Evolutionary conservation across 92 coral and sea anemone species (phyloP), one percentile per base, ranked within the genome.

Genomic region (Umimayanthus kanabou): DNA sequence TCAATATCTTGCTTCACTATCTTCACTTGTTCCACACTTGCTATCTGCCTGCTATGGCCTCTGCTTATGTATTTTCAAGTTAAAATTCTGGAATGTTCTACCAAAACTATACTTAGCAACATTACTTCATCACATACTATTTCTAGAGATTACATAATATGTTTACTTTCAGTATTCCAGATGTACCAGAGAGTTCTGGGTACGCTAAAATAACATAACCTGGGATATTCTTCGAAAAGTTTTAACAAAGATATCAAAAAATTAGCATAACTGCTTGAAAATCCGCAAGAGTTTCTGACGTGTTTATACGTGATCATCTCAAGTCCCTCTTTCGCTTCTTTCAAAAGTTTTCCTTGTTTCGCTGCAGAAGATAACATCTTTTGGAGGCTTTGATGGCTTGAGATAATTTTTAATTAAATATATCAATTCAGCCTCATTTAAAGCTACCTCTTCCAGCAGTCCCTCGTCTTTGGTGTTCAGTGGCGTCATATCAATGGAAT

Each of bases 181-280:
- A 33, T 33, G 37, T 33, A 2, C 2, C 37, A 2, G 37, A 33
- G 37, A 33, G 37, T 33, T 33, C 37, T 42, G 88, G 69, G 29
- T 0, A 70, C 42, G 22, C 65, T 0, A 85, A 71, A 85, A 47
- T 85, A 85, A 85, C 61, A 26, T 23, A 73, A n/a, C 71, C 80
- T 70, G 10, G 88, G 88, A 85, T 43, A 85, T 73, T 47, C 80
- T 70, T 85, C 69, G 39, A 85, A 73, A 70, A 49, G 80, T 25
- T 77, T 77, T 6, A 23, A 22, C 64, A 85, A 73, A 23, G 88
- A 71, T 42, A 23, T 85, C 0, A 71, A 85, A 85, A 71, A 73
- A 85, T 85, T 85, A 71, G 71, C 61, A 85, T 85, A 85, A 73
- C 88, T 71, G 40, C 67, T 49, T 71, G 88, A 85, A 45, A 85